A percentile compares a stretch with the other conserved stretches of the same genome.
Conservation (phyloP, 2,113 vertebrate species). For the Chrysemys picta region DNA sequence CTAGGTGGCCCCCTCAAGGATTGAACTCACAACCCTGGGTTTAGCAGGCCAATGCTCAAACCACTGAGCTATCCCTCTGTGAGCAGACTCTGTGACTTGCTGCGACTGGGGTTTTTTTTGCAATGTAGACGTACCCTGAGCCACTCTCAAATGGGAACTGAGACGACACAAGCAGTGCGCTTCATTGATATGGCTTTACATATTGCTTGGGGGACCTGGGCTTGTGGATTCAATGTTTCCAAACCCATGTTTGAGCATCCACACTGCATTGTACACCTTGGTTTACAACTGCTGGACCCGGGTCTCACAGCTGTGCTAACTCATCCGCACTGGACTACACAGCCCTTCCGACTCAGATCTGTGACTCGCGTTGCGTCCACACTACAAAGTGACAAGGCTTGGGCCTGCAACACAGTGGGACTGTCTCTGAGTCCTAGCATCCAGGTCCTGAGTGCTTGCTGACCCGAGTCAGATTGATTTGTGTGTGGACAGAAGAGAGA, state of each 20-base stretch:
- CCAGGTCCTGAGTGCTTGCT: neutral
- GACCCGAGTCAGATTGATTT: neutral
- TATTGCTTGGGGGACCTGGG: too few species aligned
- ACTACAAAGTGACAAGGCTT: neutral
- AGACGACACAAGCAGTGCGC: conserved; percentile 5
- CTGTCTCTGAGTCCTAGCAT: neutral
- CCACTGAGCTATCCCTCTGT: too few species aligned
- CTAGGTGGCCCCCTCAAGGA: too few species aligned
- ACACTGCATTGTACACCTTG: neutral
- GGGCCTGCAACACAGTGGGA: neutral
- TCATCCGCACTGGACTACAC: neutral
- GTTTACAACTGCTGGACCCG: too few species aligned
- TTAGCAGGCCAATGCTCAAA: too few species aligned
- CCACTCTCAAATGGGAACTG: neutral
- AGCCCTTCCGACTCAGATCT: neutral
- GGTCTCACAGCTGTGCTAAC: neutral
- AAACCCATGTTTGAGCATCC: neutral
- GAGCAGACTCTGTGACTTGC: neutral
- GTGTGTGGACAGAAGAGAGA: neutral
- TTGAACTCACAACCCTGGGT: too few species aligned
- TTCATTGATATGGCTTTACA: neutral
- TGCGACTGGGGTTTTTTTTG: neutral
- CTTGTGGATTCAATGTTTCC: neutral
- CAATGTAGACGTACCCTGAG: neutral
- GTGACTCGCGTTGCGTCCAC: neutral